Base-by-base conservation (phyloP, 2,797 vertebrate species). In the Spea hammondii region DNA sequence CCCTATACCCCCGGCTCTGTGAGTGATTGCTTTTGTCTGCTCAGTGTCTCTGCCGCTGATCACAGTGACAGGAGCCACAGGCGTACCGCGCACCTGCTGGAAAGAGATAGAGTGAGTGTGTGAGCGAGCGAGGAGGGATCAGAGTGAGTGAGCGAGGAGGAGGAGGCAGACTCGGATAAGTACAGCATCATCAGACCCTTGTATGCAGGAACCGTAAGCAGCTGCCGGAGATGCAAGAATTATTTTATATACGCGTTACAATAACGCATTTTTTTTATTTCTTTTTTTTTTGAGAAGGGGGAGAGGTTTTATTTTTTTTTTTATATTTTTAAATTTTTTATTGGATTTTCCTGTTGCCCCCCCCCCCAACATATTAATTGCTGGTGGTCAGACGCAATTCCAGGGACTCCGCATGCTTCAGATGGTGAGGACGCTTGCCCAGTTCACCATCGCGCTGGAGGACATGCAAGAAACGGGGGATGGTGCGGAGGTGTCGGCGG, bases 381-480 rank as follows among this genome's bases (percentile, higher is more conserved):
- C 67, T 86, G 84, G 70, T 84, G 47, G 14, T 81, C 82, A 79
- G 77, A 83, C 84, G 68, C 84, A 47, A 83, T 62, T 82, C 80
- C 85, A 79, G 87, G 83, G 80, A 66, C 80, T 86, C 92, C 93
- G 91, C 87, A 98, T 99, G 97, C 95, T 98, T 92, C 96, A 98
- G 92, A 98, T 98, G 96, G 97, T 98, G 88, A 95, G 94, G 90
- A 98, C 96, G 87, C 93, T 97, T 83, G 95, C 96, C 88, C 96
- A 98, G 92, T 98, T 99, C 93, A 96, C 96, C 91, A 96, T 99
- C 84, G 95, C 96, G 86, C 92, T 98, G 93, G 97, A 98, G 91
- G 97, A 98, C 85, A 98, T 98, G 96, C 94, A 95, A 60, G 97
- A 98, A 89, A 93, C 91, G 72, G 94, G 94, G 73, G 94, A 94